Conservation (phyloP, 2,888 invertebrate species). For the Gisinianus flammeolus region DNA sequence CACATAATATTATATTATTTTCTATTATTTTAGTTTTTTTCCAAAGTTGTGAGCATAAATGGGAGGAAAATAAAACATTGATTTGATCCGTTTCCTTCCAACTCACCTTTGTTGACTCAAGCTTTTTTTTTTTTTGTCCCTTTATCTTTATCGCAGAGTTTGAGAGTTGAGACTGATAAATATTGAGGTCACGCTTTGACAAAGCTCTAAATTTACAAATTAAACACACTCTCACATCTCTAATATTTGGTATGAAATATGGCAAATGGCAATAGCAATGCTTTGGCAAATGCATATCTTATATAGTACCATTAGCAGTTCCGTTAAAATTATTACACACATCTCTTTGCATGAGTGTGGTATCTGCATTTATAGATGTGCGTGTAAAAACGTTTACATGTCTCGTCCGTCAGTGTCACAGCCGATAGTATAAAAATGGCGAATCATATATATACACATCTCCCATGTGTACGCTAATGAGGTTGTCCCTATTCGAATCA, state of each 20-base stretch:
- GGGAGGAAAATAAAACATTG: not conserved
- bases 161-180: conserved; percentile 15
- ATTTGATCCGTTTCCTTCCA: conserved; percentile 22
- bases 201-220: conserved; percentile 8
- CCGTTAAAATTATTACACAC: no score
- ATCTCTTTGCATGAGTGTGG: no score
- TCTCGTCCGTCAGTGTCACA: not conserved
- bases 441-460: not conserved
- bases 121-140: conserved; percentile 7
- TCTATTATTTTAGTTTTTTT: not conserved
- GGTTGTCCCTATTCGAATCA: no score
- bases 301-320: no score
- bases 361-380: no score
- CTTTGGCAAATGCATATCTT: no score
- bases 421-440: no score
- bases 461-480: no score
- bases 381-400: not conserved
- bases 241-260: no score
- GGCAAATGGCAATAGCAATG: no score
- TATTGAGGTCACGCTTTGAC: conserved; percentile 23
- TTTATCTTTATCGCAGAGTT: conserved; percentile 3
- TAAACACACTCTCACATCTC: no score
- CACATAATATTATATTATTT: not conserved
- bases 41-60: not conserved
- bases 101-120: conserved; percentile 38